Evolutionary conservation across 2,888 invertebrate genomes (phyloP).

Genomic region (Mamestra brassicae): DNA sequence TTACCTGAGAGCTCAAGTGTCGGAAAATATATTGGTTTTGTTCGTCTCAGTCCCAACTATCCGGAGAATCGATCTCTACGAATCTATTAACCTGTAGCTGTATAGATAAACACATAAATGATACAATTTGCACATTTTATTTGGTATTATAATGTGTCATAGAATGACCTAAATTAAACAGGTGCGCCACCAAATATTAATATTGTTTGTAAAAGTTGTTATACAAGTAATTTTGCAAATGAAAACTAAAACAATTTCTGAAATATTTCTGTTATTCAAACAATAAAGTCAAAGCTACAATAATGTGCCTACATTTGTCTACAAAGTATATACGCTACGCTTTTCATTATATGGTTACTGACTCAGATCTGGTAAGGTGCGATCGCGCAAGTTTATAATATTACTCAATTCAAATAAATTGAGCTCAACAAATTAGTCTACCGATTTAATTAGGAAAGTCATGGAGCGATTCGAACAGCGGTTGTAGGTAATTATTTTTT

Average conservation of each 20-base stretch:
- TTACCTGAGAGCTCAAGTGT: constrained; percentile 91
- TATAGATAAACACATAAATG: constrained; percentile 45
- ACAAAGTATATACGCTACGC: constrained; percentile 26
- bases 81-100: constrained; percentile 69
- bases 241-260: constrained; percentile 12
- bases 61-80: constrained; percentile 79
- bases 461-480: constrained; percentile 64
- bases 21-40: constrained; percentile 90
- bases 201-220: constrained; percentile 2
- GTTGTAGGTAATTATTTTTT: constrained; percentile 74
- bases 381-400: constrained; percentile 43
- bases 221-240: constrained; percentile 12
- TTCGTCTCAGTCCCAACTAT: constrained; percentile 82
- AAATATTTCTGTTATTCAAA: neutral
- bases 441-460: constrained; percentile 65
- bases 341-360: constrained; percentile 25
- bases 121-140: constrained; percentile 21
- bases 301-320: constrained; percentile 2
- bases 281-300: constrained; percentile 8
- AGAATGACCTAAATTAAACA: neutral
- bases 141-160: neutral
- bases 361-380: constrained; percentile 21
- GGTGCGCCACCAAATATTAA: neutral
- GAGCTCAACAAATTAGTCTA: constrained; percentile 44
- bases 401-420: constrained; percentile 47